phyloP scores from a whole-genome alignment of 2,797 vertebrate species.

The Cossypha polioptera region DNA sequence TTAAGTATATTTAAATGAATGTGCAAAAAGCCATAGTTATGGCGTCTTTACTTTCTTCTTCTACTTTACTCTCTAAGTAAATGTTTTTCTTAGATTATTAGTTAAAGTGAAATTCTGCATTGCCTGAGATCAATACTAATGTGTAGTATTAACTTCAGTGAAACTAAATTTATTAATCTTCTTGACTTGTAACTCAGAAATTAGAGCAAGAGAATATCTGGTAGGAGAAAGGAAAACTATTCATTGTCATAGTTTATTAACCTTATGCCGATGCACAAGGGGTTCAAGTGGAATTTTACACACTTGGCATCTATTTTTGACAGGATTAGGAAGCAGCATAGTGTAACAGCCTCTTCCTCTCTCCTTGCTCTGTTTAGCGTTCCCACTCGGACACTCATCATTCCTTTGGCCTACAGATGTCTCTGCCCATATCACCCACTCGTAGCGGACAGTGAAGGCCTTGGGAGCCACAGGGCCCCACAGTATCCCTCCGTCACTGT shows the following conservation, averaged over 20 bases:
- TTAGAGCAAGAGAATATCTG: background rate
- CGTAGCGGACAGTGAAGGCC: rapidly evolving
- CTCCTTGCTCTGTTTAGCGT: background rate
- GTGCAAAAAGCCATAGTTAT: background rate
- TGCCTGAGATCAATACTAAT: background rate
- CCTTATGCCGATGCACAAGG: background rate
- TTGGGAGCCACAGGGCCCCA: background rate
- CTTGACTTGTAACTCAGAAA: background rate
- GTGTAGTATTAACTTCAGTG: background rate
- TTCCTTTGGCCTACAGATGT: background rate
- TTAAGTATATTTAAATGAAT: background rate
- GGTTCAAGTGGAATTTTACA: background rate
- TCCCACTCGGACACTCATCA: background rate
- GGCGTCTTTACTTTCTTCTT: background rate
- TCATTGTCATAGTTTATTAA: background rate
- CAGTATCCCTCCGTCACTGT: rapidly evolving
- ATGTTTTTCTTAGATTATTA: background rate
- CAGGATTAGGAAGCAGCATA: background rate
- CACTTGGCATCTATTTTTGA: background rate
- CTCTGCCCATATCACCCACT: rapidly evolving
- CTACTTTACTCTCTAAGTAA: background rate
- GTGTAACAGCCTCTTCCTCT: background rate
- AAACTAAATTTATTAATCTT: background rate
- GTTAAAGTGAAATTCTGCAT: background rate
- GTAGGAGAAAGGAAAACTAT: background rate